Evolutionary conservation across 2,797 vertebrate genomes (phyloP).

Genomic region (Poliocrania exsul): DNA sequence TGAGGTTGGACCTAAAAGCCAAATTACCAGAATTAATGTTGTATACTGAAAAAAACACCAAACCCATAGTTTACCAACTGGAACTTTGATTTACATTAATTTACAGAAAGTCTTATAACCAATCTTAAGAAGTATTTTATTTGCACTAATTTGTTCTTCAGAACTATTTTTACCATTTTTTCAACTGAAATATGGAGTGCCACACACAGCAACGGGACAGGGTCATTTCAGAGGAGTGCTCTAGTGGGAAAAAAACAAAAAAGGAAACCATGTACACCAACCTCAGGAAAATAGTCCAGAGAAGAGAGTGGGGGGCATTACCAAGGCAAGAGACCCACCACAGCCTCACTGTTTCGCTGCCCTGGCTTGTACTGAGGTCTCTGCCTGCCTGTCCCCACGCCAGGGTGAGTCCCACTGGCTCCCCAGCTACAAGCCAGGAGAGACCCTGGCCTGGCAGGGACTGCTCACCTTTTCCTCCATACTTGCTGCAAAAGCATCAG

Average conservation of each 20-base stretch:
- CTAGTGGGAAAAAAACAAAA: neutral
- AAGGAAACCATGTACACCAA: neutral
- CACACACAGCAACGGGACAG: neutral
- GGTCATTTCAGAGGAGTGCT: neutral
- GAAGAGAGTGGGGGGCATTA: neutral
- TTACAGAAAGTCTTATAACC: neutral
- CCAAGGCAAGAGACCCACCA: neutral
- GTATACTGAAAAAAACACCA: neutral
- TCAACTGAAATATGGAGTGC: neutral
- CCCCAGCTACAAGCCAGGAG: neutral
- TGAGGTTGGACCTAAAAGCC: neutral
- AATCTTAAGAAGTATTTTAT: neutral
- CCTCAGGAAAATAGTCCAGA: neutral
- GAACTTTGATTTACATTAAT: neutral
- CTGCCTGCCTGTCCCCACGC: neutral
- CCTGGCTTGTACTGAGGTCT: neutral
- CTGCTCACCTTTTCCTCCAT: neutral
- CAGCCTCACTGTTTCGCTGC: accelerated
- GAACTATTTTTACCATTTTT: neutral
- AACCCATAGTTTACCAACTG: neutral
- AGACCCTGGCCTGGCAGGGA: neutral
- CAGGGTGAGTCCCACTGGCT: neutral
- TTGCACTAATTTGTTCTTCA: neutral
- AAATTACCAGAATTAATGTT: neutral
- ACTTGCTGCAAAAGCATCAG: neutral